Evolutionary conservation across 2,797 vertebrate species (phyloP), one percentile per base, ranked within the genome.

Genomic region (Podarcis siculus): DNA sequence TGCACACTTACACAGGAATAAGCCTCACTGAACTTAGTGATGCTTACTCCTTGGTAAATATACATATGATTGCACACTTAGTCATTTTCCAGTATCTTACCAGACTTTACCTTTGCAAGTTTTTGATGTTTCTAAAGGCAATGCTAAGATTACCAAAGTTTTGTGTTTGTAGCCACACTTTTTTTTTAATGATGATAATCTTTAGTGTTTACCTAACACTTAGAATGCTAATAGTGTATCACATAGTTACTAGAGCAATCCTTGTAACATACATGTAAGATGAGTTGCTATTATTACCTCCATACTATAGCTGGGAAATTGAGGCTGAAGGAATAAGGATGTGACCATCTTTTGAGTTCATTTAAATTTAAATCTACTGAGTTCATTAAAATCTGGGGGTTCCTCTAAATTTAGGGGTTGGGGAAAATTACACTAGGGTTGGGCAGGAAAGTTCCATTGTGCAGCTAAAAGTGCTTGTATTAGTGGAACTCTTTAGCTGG

Each of bases 151-250:
- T 55, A 55, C 49, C 49, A 55, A 55, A 55, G 2, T 39, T 8
- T 77, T 92, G 82, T 82, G 3, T 88, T 90, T 87, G 4, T 81
- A 79, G 90, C 13, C 0, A 72, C 1, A 88, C 35, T 82, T 90
- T 90, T 49, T 0, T 0, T 21, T 73, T 27, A 42, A 71, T 17
- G 0, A 30, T 55, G 32, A n/a, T 37, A 17, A 13, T 25, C 66
- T 21, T 15, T 23, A 45, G 37, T 9, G 23, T 45, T 77, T 45
- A 78, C 39, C 17, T 42, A 30, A 30, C 13, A 77, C 25, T 12
- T 12, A 27, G 21, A 49, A 13, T n/a, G 35, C 3, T 79, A 27
- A 66, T 21, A 39, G 5, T 15, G 37, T 42, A 39, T 32, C n/a
- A 42, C 73, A n/a, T 79, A 30, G 55, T 86, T 72, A n/a, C 45